Base-by-base conservation (phyloP, 2,113 vertebrate genomes). In the Dascyllus trimaculatus region DNA sequence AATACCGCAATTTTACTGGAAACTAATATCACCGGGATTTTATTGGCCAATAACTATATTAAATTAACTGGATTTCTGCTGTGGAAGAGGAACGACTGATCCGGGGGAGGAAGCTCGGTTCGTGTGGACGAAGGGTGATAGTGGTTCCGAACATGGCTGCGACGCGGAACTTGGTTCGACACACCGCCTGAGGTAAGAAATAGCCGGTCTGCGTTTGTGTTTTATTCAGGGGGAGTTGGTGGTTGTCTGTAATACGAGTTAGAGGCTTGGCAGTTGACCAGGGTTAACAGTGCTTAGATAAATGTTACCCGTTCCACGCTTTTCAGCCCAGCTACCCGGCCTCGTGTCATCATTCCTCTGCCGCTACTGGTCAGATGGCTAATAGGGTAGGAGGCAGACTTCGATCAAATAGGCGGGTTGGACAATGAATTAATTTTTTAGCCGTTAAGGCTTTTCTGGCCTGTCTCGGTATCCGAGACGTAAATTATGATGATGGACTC, bases 81-180 rank as follows among this genome's bases (percentile, higher is more conserved):
- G 86, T 85, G 78, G 75, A 78, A 85, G 75, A 90, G 78, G 80
- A 87, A 81, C 88, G 74, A 48, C 80, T 86, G 89, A n/a, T n/a
- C n/a, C n/a, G n/a, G n/a, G n/a, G n/a, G n/a, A 90, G 90, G 91
- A 90, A 94, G 92, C 88, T 92, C 91, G 91, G 92, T 91, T 92
- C 82, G 84, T 89, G 80, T 84, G 91, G 91, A 93, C 91, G 71
- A 87, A 89, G 89, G 78, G 84, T 91, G 87, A 92, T 35, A 61
- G 87, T 73, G 91, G 88, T 90, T 93, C 93, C 85, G 92, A 93
- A 93, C 88, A 95, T 95, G 95, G 94, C 95, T 94, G 93, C 93
- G 93, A 76, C 91, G 84, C 86, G 92, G 90, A 90, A 92, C 91
- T 90, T 84, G 91, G 92, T 89, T 87, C 92, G 89, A 94, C 88